Conservation (phyloP, 1,140 invertebrate species). For the Panonychus citri region DNA sequence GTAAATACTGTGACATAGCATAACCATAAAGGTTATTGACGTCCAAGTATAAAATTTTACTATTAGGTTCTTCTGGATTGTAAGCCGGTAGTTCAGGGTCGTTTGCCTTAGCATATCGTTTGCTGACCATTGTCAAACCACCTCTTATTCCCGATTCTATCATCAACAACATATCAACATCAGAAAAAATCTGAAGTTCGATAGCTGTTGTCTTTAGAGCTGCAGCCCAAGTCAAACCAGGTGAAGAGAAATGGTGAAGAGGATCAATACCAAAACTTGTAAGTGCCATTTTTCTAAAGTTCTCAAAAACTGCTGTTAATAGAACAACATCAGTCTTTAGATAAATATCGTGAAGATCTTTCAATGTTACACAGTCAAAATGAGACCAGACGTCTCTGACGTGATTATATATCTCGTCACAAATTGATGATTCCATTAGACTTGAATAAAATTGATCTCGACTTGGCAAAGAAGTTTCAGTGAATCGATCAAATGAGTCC, state of each 20-base stretch:
- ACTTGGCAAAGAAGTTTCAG: background rate
- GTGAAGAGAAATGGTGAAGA: slow-evolving; percentile 15
- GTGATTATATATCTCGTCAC: background rate
- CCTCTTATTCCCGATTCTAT: slow-evolving; percentile 15
- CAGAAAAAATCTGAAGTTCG: slow-evolving; percentile 14
- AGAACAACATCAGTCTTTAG: background rate
- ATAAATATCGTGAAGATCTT: background rate
- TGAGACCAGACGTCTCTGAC: background rate
- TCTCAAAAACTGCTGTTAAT: background rate
- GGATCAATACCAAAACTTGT: slow-evolving; percentile 16
- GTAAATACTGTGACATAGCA: slow-evolving; percentile 9
- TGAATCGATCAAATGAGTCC: background rate
- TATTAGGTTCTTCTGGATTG: background rate
- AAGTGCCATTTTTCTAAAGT: background rate
- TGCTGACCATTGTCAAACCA: background rate
- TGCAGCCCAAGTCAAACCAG: slow-evolving; percentile 11
- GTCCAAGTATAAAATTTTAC: slow-evolving; percentile 14
- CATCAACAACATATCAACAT: slow-evolving; percentile 15
- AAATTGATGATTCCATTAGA: background rate
- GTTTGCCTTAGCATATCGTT: background rate
- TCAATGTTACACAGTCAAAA: background rate
- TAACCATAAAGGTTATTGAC: slow-evolving; percentile 16
- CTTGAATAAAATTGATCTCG: background rate
- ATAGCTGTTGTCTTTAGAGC: slow-evolving; percentile 16
- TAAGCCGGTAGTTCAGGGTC: no score